phyloP scores from a whole-genome alignment of 2,113 vertebrate species.

The Plecotus auritus region DNA sequence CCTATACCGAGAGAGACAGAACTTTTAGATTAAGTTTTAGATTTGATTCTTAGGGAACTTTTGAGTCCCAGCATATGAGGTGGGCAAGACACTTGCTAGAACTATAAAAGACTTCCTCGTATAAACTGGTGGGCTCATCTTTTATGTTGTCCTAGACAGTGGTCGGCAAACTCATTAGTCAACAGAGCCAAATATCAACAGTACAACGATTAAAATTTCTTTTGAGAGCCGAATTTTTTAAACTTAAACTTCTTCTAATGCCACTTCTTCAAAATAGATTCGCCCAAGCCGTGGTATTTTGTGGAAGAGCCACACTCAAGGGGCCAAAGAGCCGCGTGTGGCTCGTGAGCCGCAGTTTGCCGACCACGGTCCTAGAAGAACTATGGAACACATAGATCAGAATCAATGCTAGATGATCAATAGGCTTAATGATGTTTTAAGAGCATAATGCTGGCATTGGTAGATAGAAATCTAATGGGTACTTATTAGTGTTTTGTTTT shows the following conservation, averaged over 20 bases:
- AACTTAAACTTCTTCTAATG: too few species aligned
- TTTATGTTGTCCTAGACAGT: background rate
- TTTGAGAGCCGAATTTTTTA: too few species aligned
- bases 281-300: too few species aligned
- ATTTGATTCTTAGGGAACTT: background rate
- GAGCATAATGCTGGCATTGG: background rate
- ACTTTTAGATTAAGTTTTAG: conserved; percentile 8
- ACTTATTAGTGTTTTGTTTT: background rate
- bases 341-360: too few species aligned
- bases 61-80: background rate
- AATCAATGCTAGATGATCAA: background rate
- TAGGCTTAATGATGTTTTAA: conserved; percentile 26
- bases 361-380: background rate
- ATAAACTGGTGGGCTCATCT: background rate
- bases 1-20: background rate
- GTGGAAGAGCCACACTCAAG: too few species aligned
- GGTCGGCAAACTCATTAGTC: too few species aligned
- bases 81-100: background rate
- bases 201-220: too few species aligned
- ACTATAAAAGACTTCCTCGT: background rate
- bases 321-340: too few species aligned
- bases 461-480: conserved; percentile 22
- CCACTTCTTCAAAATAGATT: too few species aligned
- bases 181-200: too few species aligned
- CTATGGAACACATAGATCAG: background rate